Base-by-base conservation (phyloP, 2,888 invertebrate genomes). In the Trichopoda pennipes region DNA sequence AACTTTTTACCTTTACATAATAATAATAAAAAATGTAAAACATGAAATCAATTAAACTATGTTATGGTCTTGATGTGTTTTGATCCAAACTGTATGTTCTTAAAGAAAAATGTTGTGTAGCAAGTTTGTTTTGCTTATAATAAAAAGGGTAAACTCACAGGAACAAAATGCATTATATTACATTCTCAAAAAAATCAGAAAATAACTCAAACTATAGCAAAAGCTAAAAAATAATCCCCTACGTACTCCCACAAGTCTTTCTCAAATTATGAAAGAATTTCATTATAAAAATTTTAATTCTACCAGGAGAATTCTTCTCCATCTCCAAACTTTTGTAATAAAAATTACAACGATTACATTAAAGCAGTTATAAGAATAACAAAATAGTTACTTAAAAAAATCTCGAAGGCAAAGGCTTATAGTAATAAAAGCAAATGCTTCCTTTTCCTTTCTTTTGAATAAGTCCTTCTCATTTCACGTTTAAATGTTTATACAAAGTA, bases 361-460 rank as follows among this genome's bases (percentile, higher is more conserved):
- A 28, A 6, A 28, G 28, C 8, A 28, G 8, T 7, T 6, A 28
- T 28, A 28, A 1, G 8, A 28, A 6, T 28, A 28, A 6, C 7
- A 28, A 28, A 28, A 28, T 28, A 28, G 8, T 8, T 28, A 6
- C 28, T 1, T 6, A 7, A 28, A 7, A 28, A 28, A 28, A 28
- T 6, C 28, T 6, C 49, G 38, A 58, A 49, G 49, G 28, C 55
- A 75, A 58, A 58, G 51, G n/a, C 35, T 47, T 4, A 56, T 42
- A 38, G 49, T 58, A 58, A 28, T 32, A 64, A 56, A 7, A 47
- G 35, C 32, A 49, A 73, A 19, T 73, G 55, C 32, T 73, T 63
- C 32, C 44, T 32, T 64, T 17, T 21, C 21, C 6, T 51, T 51
- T 51, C 9, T 19, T 17, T 60, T n/a, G 17, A 12, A 28, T 28